Evolutionary conservation across 2,888 invertebrate genomes (phyloP), one percentile per base, ranked within the genome.

Genomic region (Chorisops tibialis): DNA sequence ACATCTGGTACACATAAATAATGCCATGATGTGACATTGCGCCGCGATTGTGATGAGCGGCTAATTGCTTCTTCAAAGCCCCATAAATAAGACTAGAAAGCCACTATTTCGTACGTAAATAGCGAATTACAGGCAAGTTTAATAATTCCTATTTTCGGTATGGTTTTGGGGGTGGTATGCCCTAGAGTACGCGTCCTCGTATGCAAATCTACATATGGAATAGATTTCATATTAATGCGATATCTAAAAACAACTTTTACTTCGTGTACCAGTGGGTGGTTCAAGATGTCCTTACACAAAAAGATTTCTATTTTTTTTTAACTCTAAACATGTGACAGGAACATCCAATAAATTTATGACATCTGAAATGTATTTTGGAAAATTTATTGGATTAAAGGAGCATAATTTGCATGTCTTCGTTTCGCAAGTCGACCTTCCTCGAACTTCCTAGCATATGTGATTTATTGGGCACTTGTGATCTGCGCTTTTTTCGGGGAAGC

Each of bases 361-460:
- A 51, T 62, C 61, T 51, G 30, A 64, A 43, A 62, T 62, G 59
- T 45, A 62, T 59, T 63, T 22, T 47, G 59, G 50, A 59, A 59
- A 64, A 64, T 64, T 64, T 64, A 64, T 64, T 59, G 59, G 51
- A 61, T 64, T 62, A 59, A 37, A 39, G 61, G 11, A 56, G 47
- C 50, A 18, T 64, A 43, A 61, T 62, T 62, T 58, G 62, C 61
- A 59, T 43, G 50, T 30, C 30, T 30, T 30, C 41, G 18, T 24
- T 51, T 19, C 38, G 41, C 37, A 50, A 45, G 19, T 59, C 48
- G 45, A 59, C 48, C 47, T 59, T 37, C 59, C n/a, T n/a, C n/a
- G 50, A 16, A 39, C 35, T 22, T 50, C 61, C 39, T n/a, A 59
- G 62, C 64, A 64, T 61, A 54, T 64, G 64, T 64, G 64, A 64